Conservation (phyloP, 2,888 invertebrate species). For the Epirrita christyi region DNA sequence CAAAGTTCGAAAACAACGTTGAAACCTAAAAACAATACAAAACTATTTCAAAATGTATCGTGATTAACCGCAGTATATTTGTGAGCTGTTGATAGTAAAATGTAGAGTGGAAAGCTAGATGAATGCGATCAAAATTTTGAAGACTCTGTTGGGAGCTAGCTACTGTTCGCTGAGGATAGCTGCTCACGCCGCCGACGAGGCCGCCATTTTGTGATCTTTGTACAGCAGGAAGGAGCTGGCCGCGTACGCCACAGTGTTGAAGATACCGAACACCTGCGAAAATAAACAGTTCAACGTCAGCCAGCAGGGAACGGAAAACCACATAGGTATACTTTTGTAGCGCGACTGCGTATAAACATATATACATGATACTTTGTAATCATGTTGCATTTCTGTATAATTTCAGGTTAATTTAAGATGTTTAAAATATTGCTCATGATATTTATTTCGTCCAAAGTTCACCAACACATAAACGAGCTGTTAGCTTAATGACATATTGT, state of each 20-base stretch:
- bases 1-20: slow-evolving; percentile 6
- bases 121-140: slow-evolving; percentile 44
- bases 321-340: background rate
- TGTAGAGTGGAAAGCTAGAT: slow-evolving; percentile 49
- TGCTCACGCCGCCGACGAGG: slow-evolving; percentile 49
- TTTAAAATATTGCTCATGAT: no score
- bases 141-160: slow-evolving; percentile 41
- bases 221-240: slow-evolving; percentile 90
- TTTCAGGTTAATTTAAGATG: no score
- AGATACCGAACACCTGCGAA: slow-evolving; percentile 91
- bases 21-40: slow-evolving; percentile 12
- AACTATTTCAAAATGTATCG: slow-evolving; percentile 34
- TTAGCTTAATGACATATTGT: no score
- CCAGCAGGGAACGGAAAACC: background rate
- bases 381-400: no score
- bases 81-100: slow-evolving; percentile 29
- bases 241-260: slow-evolving; percentile 92
- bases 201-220: slow-evolving; percentile 86
- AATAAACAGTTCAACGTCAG: slow-evolving; percentile 26
- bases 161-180: slow-evolving; percentile 17
- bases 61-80: slow-evolving; percentile 39
- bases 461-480: no score
- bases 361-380: no score
- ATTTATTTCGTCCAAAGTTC: no score
- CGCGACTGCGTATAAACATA: no score